A percentile compares a stretch with the other conserved stretches of the same genome.
Conservation (phyloP, 2,113 vertebrate genomes). For the Oenanthe melanoleuca region DNA sequence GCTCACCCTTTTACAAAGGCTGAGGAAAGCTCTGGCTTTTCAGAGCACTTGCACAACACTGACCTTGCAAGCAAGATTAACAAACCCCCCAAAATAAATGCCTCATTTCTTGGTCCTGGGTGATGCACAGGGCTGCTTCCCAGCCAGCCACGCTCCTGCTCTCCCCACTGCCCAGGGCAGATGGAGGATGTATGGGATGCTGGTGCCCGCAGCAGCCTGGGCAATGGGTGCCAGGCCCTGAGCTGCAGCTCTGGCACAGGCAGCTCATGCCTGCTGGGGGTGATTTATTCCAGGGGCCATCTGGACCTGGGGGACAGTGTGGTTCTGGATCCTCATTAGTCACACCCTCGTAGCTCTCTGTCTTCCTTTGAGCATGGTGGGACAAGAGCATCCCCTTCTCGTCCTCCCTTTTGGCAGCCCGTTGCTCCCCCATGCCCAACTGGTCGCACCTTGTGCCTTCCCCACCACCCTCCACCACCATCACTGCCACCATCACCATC, state of each 20-base stretch:
- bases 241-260: background rate
- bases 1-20: fast-evolving
- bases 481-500: background rate
- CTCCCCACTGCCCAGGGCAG: fast-evolving
- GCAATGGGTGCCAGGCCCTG: background rate
- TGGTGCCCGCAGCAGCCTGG: fast-evolving
- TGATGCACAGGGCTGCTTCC: background rate
- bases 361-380: constrained; percentile 69
- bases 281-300: constrained; percentile 85
- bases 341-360: constrained; percentile 84
- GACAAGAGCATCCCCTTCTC: constrained; percentile 66
- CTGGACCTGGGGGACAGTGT: constrained; percentile 82
- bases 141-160: fast-evolving
- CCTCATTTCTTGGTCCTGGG: background rate
- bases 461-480: background rate
- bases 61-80: background rate
- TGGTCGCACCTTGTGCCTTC: background rate
- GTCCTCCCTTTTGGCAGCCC: background rate
- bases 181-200: fast-evolving
- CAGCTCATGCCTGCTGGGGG: constrained; percentile 9
- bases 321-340: constrained; percentile 82
- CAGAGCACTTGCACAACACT: background rate
- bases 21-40: fast-evolving
- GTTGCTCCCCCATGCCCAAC: fast-evolving
- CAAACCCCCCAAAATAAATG: fast-evolving